A percentile compares a stretch with the other conserved stretches of the same genome.
Conservation (phyloP, 2,113 vertebrate species). For the Festucalex cinctus region DNA sequence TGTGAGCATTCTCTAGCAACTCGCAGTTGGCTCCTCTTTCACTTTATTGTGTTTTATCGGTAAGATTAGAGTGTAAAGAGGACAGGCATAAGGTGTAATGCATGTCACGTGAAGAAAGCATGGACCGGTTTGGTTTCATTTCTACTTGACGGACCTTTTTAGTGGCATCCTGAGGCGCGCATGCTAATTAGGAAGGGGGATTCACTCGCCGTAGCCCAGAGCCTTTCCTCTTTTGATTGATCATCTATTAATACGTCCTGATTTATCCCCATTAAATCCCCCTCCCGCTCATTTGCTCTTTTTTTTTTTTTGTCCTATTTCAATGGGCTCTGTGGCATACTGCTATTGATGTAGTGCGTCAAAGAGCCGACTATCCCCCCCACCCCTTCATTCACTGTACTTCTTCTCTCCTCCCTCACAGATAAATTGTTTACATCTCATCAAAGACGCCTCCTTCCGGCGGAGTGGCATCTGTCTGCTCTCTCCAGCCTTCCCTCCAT, state of each 20-base stretch:
- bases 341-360: slow-evolving; percentile 28
- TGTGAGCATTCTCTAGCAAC: not conserved
- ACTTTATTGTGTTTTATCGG: not conserved
- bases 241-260: slow-evolving; percentile 53
- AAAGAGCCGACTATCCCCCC: slow-evolving; percentile 21
- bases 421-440: slow-evolving; percentile 95
- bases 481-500: slow-evolving; percentile 78
- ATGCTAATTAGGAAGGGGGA: slow-evolving; percentile 30
- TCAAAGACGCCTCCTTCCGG: slow-evolving; percentile 82
- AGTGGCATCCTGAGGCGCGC: slow-evolving; percentile 14
- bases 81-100: not conserved
- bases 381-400: slow-evolving; percentile 64
- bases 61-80: not conserved
- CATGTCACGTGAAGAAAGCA: not conserved
- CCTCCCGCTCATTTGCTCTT: not conserved
- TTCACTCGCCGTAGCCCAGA: slow-evolving; percentile 9
- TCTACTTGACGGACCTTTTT: not conserved
- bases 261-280: slow-evolving; percentile 55
- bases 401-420: slow-evolving; percentile 78
- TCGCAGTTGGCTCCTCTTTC: not conserved
- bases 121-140: not conserved
- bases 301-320: not conserved
- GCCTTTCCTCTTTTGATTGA: not conserved
- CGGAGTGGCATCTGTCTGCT: slow-evolving; percentile 79
- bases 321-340: slow-evolving; percentile 17